phyloP scores from a whole-genome alignment of 2,797 vertebrate genomes.

The Pangasius djambal region DNA sequence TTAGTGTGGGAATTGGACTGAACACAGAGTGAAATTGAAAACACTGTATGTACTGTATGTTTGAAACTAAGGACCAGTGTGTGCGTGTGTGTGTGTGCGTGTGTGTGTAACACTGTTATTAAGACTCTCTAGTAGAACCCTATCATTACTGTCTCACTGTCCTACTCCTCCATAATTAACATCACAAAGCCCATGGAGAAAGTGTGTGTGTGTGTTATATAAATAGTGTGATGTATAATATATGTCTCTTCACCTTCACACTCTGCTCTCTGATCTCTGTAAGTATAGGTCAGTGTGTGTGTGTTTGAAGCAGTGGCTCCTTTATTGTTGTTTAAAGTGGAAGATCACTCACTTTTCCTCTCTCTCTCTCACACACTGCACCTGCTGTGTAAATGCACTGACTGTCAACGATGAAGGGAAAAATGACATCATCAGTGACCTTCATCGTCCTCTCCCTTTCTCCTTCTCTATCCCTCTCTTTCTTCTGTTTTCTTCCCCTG shows the following conservation, averaged over 20 bases:
- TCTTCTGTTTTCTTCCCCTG: background rate
- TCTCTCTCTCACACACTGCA: background rate
- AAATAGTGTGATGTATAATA: constrained; percentile 18
- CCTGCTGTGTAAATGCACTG: constrained; percentile 4
- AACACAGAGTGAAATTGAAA: background rate
- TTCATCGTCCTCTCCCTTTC: background rate
- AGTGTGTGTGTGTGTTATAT: background rate
- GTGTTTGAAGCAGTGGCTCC: background rate
- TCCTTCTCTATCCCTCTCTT: background rate
- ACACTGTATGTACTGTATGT: background rate
- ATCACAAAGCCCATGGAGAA: background rate
- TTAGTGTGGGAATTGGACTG: background rate
- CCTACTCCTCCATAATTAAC: background rate
- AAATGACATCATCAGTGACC: background rate
- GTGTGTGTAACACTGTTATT: background rate
- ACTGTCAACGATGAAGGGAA: background rate
- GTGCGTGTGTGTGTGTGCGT: background rate
- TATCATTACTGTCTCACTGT: constrained; percentile 1
- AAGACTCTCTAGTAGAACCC: background rate
- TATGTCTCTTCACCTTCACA: background rate
- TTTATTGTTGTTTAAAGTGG: constrained; percentile 3
- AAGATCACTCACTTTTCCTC: background rate
- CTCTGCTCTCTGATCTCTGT: background rate
- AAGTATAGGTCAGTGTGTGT: constrained; percentile 5
- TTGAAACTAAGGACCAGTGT: background rate